These are phyloP conservation scores for Sphenopsis melanotis DNA, from an alignment of 2,797 vertebrate species.

Conservation along the genomic window DNA sequence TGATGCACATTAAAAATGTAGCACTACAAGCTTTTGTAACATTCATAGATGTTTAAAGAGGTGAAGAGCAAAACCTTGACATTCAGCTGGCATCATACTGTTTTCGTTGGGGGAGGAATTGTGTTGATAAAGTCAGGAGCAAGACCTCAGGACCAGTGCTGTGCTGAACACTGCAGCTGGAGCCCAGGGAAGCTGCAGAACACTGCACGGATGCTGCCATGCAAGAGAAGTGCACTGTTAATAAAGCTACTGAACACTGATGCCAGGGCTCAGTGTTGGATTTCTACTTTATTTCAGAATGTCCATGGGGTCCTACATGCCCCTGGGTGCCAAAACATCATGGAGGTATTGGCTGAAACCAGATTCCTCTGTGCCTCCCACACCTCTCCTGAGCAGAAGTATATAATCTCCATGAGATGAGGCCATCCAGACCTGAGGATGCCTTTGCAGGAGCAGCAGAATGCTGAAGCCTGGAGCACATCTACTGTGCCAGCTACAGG, in stretches of 20 bases:
- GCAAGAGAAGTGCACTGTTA: not conserved
- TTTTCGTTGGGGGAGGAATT: not conserved
- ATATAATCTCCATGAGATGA: not conserved
- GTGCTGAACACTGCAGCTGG: not conserved
- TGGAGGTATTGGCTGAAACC: not conserved
- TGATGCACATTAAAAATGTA: constrained; percentile 52
- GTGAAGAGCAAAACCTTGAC: constrained; percentile 31
- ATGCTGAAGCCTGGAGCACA: not conserved
- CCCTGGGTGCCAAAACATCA: not conserved
- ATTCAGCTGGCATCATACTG: not conserved
- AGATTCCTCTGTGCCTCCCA: not conserved
- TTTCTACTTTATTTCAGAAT: not conserved
- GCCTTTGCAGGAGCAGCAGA: not conserved
- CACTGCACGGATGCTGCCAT: not conserved
- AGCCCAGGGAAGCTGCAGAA: not conserved
- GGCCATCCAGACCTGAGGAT: not conserved
- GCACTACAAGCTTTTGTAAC: not conserved
- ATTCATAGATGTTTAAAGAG: constrained; percentile 35
- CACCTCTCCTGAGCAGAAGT: not conserved
- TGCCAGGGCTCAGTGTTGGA: not conserved
- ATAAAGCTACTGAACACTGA: not conserved
- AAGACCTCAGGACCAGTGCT: not conserved
- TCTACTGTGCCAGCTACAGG: not conserved
- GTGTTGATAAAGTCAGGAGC: not conserved
- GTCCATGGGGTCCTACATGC: not conserved